Percentiles rank a stretch among this genome's conserved stretches.
phyloP scores from a whole-genome alignment of 2,797 vertebrate species.

The Sebastes matsubarae region DNA sequence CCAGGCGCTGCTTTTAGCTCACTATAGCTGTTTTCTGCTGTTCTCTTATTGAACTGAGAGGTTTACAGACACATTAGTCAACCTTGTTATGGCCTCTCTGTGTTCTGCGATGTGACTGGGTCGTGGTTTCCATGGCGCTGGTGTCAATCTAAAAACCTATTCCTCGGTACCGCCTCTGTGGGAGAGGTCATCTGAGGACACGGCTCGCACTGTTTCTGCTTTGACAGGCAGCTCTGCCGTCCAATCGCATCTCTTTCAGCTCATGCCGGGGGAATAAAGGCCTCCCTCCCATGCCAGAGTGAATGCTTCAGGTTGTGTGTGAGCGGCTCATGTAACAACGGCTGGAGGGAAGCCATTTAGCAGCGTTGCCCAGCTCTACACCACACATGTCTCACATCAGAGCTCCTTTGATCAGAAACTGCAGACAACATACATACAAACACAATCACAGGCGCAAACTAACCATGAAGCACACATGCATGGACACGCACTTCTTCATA shows the following conservation, averaged over 20 bases:
- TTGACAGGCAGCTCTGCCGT: conserved; percentile 49
- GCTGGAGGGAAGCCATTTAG: conserved; percentile 54
- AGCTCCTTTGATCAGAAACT: conserved; percentile 37
- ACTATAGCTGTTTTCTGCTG: conserved; percentile 21
- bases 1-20: conserved; percentile 51
- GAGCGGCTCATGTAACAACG: conserved; percentile 60
- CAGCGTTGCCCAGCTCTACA: conserved; percentile 34
- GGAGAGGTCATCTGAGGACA: conserved; percentile 75
- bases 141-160: conserved; percentile 55
- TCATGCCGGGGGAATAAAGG: conserved; percentile 9
- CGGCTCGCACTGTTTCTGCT: conserved; percentile 31
- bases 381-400: conserved; percentile 45
- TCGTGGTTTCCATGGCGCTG: conserved; percentile 60
- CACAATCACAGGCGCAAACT: background rate
- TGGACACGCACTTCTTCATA: background rate
- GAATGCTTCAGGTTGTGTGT: conserved; percentile 63
- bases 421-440: conserved; percentile 9
- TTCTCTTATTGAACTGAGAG: conserved; percentile 29
- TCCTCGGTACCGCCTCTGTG: conserved; percentile 42
- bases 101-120: conserved; percentile 37
- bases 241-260: conserved; percentile 52
- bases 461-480: background rate
- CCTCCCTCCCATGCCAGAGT: conserved; percentile 38
- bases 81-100: conserved; percentile 50
- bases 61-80: conserved; percentile 37